Evolutionary conservation across 2,888 invertebrate genomes (phyloP).

Genomic region (Ptilodon capucinus): DNA sequence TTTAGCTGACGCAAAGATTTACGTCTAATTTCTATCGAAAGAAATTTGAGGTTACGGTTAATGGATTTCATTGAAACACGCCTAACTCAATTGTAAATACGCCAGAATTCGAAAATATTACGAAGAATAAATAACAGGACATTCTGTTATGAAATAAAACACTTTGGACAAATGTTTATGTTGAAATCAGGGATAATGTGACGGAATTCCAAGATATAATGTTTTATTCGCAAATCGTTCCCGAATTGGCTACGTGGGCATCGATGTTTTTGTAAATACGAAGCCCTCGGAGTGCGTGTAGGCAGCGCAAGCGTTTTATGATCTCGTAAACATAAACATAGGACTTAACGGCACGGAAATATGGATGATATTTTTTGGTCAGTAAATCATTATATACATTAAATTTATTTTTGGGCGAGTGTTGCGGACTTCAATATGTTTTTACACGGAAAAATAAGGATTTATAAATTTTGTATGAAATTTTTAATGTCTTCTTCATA

Average conservation of each 20-base stretch:
- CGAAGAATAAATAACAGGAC: no score
- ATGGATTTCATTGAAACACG: no score
- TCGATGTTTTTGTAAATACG: neutral
- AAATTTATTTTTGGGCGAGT: neutral
- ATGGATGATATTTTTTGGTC: neutral
- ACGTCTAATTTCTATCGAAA: no score
- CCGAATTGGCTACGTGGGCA: neutral
- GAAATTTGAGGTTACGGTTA: no score
- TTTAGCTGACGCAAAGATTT: no score
- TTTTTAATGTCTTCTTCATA: no score
- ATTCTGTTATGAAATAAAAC: no score
- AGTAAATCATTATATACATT: neutral
- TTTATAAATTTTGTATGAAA: neutral
- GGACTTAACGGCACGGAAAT: neutral
- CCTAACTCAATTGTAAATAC: no score
- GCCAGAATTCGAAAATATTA: no score
- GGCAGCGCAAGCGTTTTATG: neutral
- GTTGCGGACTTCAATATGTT: neutral
- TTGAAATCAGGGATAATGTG: neutral
- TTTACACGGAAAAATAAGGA: neutral
- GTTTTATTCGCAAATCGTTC: neutral
- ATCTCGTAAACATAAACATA: neutral
- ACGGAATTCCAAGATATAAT: neutral
- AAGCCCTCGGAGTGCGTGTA: neutral
- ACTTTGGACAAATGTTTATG: neutral